These are phyloP conservation scores for Pantherophis guttatus DNA, from an alignment of 2,113 vertebrate genomes.

Conservation along the genomic window DNA sequence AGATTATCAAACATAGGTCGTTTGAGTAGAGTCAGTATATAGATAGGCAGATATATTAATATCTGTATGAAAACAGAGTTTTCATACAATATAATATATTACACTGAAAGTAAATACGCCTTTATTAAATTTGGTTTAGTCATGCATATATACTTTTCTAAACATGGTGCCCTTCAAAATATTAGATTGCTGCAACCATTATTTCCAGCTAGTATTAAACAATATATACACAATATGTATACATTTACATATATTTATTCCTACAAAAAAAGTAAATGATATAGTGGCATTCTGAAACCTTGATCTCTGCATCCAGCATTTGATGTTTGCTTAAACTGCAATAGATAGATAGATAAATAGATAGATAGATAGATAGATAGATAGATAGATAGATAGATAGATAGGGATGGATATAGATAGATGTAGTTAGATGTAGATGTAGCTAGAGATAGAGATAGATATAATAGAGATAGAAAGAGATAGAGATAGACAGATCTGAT, in stretches of 20 bases:
- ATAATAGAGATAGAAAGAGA: neutral
- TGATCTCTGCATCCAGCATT: neutral
- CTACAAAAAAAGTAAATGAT: neutral
- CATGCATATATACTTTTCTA: neutral
- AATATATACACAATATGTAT: neutral
- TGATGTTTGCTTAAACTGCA: neutral
- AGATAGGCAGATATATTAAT: neutral
- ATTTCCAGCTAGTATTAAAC: neutral
- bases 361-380: neutral
- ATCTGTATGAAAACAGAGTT: neutral
- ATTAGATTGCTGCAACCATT: neutral
- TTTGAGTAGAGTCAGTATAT: neutral
- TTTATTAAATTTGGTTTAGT: neutral
- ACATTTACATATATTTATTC: neutral
- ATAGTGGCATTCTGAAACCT: neutral
- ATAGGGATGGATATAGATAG: no score
- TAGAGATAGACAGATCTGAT: neutral
- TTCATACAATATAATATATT: neutral
- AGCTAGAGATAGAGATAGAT: neutral
- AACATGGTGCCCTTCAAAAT: neutral
- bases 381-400: no score
- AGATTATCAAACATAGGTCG: constrained; percentile 40
- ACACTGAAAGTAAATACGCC: neutral
- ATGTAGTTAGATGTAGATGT: no score
- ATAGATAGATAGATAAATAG: neutral